Evolutionary conservation across 2,113 vertebrate species (phyloP), one percentile per base, ranked within the genome.

Genomic region (Melanocharis versteri): DNA sequence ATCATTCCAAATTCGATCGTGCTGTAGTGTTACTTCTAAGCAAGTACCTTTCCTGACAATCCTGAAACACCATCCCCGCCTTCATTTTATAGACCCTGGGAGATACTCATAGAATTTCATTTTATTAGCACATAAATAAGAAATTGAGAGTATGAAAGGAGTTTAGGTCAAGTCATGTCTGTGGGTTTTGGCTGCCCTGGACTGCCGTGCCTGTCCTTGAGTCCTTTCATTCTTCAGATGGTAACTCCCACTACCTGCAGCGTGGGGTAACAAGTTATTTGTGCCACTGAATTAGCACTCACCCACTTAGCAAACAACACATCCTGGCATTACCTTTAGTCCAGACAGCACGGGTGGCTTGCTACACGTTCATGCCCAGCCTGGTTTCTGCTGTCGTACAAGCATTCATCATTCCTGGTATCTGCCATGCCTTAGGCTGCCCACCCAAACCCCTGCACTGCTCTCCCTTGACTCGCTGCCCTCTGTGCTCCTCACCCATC

Each of bases 41-140:
- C 77, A 54, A 69, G 64, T 39, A 40, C 28, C 37, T 84, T 84
- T 92, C 37, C 80, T 68, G 48, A 39, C 37, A 86, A 6, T n/a
- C 71, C 56, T 71, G 53, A 68, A 91, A 72, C n/a, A 19, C 44
- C 53, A 48, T 79, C 61, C 45, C 23, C 2, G 3, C 57, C 30
- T 79, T 76, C 37, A 16, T 91, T 94, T 89, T 91, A 23, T 12
- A 72, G 81, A 89, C 61, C 33, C 44, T 58, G 51, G 61, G 73
- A 89, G 37, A 51, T 84, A 70, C 33, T 87, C 20, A 6, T 39
- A 33, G 61, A 72, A 60, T 89, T 94, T 87, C 13, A 23, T 79
- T 96, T 69, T 72, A 84, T 94, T 69, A 89, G 87, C 81, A 87
- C 72, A 76, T 84, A 90, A 87, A 85, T 93, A 93, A 91, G 73